Evolutionary conservation across 2,888 invertebrate genomes (phyloP).

Genomic region (Chirona hameri): DNA sequence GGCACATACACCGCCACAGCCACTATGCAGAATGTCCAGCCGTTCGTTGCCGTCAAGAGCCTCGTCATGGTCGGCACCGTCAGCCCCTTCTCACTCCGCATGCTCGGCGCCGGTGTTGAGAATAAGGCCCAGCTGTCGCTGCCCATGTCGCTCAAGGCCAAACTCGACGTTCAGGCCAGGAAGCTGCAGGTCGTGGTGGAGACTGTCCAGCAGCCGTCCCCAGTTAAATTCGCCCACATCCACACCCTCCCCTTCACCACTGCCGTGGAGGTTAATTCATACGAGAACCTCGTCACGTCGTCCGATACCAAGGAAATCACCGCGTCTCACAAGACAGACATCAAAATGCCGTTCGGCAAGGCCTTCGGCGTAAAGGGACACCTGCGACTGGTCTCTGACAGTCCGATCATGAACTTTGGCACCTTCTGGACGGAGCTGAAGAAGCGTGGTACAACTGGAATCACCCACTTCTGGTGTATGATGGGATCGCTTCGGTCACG

Average conservation of each 20-base stretch:
- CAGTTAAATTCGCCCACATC: not conserved
- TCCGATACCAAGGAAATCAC: not conserved
- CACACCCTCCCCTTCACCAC: not conserved
- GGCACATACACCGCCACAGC: not conserved
- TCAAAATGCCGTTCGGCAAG: not conserved
- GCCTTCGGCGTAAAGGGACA: not conserved
- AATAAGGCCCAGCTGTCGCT: not conserved
- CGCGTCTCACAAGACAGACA: too few species aligned
- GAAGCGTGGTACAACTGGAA: not conserved
- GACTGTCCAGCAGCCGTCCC: not conserved
- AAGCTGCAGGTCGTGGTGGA: not conserved
- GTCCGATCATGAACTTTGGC: not conserved
- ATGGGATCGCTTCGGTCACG: not conserved
- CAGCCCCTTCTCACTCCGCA: not conserved
- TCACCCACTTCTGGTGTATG: not conserved
- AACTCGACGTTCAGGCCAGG: not conserved
- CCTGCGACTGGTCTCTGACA: not conserved
- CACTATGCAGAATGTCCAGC: not conserved
- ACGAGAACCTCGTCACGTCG: not conserved
- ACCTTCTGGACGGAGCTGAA: not conserved
- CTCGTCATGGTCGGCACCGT: not conserved
- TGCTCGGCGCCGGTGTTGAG: constrained; percentile 1
- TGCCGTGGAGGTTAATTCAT: not conserved
- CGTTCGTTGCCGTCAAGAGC: not conserved
- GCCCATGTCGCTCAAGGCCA: not conserved